A percentile compares a stretch with the other conserved stretches of the same genome.
Evolutionary conservation across 2,797 vertebrate species (phyloP).

Genomic region (Coluber constrictor): DNA sequence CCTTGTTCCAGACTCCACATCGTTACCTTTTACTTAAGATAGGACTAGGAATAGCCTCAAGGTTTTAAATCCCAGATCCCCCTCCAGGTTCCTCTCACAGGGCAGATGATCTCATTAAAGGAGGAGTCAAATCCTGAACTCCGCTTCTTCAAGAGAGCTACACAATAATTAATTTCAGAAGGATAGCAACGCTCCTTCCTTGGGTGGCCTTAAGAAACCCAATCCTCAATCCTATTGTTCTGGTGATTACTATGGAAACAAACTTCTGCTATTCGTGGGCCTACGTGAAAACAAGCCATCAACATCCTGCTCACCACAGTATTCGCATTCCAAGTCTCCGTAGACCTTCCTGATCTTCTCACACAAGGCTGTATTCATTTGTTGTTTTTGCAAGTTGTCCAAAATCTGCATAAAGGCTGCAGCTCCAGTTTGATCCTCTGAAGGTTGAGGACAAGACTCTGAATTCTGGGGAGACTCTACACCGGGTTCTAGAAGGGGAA

Average conservation of each 20-base stretch:
- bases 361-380: slow-evolving; percentile 81
- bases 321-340: slow-evolving; percentile 95
- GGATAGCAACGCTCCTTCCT: neutral
- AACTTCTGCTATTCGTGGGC: no score
- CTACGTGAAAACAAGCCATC: neutral
- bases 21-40: neutral
- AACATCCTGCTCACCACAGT: slow-evolving; percentile 83
- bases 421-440: slow-evolving; percentile 50
- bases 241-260: neutral
- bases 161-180: neutral
- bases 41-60: neutral
- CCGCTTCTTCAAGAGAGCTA: neutral
- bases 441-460: slow-evolving; percentile 20
- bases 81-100: neutral
- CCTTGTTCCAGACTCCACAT: neutral
- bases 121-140: neutral
- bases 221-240: neutral
- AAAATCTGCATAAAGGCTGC: slow-evolving; percentile 89
- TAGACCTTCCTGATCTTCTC: slow-evolving; percentile 91
- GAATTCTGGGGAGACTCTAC: neutral
- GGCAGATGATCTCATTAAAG: neutral
- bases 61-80: neutral
- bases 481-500: slow-evolving; percentile 7
- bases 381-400: slow-evolving; percentile 86
- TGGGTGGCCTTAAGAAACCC: neutral